Evolutionary conservation across 1,140 invertebrate genomes (phyloP), one percentile per base, ranked within the genome.

Genomic region (Drosophila asahinai): DNA sequence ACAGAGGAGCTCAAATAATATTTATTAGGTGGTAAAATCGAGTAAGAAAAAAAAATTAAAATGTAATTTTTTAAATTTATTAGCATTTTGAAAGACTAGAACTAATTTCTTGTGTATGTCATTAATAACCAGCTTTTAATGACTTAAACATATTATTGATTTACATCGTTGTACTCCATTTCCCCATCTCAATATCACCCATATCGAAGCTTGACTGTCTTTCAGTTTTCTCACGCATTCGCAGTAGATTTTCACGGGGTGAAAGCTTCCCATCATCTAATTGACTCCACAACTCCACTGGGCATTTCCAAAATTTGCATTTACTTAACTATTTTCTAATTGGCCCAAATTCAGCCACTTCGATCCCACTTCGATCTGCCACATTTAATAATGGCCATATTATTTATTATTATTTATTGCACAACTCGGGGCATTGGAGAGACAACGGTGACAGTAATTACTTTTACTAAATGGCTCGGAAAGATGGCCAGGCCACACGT

Each of bases 361-460:
- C 33, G 6, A 55, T 38, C 47, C 38, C 45, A 51, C n/a, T 63
- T 58, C 22, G n/a, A 72, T 49, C 45, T n/a, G 33, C 40, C 64
- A 47, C 30, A 48, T 77, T 76, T 55, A 45, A 68, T 55, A 45
- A 68, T 43, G n/a, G 40, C n/a, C 64, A 57, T 68, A 77, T 77
- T 77, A 77, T 77, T 77, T 77, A 60, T 54, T 55, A 71, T 84
- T 84, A 77, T 83, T 80, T 83, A 77, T 86, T 86, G 72, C 77
- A 73, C 52, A 89, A 83, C 77, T 33, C 42, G 40, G 9, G 15
- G 47, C 17, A 60, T 73, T 77, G 38, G 54, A 73, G 63, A 62
- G 76, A 52, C 76, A 79, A 73, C 64, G 81, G 61, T 77, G 83
- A 80, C 83, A 80, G 64, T 89, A 89, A 89, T 89, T 83, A 71